Base-by-base conservation (phyloP, 2,888 invertebrate species). In the Agrilus mali region DNA sequence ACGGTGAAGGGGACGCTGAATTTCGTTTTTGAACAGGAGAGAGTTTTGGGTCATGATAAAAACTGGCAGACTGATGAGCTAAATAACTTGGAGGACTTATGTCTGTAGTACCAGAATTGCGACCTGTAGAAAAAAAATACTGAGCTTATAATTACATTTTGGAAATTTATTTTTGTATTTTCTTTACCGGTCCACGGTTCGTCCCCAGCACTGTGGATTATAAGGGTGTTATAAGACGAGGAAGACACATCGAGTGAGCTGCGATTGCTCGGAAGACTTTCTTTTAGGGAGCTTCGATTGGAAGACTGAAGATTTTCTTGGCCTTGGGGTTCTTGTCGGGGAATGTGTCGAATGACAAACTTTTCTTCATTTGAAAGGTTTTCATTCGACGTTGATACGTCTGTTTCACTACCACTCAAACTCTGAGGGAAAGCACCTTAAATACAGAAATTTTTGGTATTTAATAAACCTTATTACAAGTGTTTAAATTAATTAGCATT, bases 321-420 rank as follows among this genome's bases (percentile, higher is more conserved):
- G 1, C 92, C 92, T 65, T 92, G 92, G 1, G 92, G 92, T 62
- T 92, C 92, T 59, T 90, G 90, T 33, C 92, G 72, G 6, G 85
- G 81, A 1, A 83, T 85, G 58, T 85, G 85, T 51, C 82, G 71
- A 48, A 88, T 82, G 37, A 86, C 85, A 69, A 85, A 86, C 53
- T 86, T 74, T 63, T 88, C 87, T 65, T 88, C 87, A 56, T 84
- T 77, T 32, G 86, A 87, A 50, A 93, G 69, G 67, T 90, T 92
- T 67, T 92, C 90, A 54, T 84, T 88, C 13, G 89, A 90, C 4
- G 89, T 89, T 12, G 88, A 89, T 45, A 88, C 82, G 71, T 90
- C 89, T 5, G 89, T 86, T 68, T 90, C 90, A 63, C 88, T 88
- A 33, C 88, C 88, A 54, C 88, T 86, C 53, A 86, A 70, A 64